Conservation (phyloP, 1,140 invertebrate species). For the Microplitis mediator region DNA sequence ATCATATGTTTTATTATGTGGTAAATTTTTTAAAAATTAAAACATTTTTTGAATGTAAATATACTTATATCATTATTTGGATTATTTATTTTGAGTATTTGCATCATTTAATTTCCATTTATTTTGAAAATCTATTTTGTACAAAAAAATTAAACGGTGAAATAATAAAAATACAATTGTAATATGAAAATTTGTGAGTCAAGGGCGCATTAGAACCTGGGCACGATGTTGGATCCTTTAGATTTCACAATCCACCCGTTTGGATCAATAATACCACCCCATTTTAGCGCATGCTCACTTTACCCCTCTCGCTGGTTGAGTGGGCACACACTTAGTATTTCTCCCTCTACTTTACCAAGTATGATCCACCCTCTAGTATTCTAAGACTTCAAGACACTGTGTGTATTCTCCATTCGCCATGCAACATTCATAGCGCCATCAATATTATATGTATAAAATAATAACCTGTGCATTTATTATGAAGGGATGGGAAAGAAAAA, state of each 20-base stretch:
- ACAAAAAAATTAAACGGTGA: not conserved
- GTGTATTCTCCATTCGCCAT: slow-evolving; percentile 47
- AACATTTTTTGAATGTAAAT: too few relatives aligned
- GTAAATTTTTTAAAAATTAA: too few relatives aligned
- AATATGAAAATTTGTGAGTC: not conserved
- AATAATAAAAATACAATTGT: not conserved
- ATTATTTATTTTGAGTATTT: too few relatives aligned
- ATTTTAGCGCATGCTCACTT: slow-evolving; percentile 50
- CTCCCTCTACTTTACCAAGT: slow-evolving; percentile 30
- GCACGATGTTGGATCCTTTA: slow-evolving; percentile 50
- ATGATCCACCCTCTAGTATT: slow-evolving; percentile 43
- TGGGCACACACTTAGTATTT: slow-evolving; percentile 23
- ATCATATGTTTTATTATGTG: too few relatives aligned
- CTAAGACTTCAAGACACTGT: slow-evolving; percentile 36
- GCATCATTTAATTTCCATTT: too few relatives aligned
- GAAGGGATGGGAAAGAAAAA: slow-evolving; percentile 22
- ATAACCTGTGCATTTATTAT: slow-evolving; percentile 62
- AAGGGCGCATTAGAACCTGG: slow-evolving; percentile 36
- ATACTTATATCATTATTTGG: too few relatives aligned
- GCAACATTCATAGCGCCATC: slow-evolving; percentile 61
- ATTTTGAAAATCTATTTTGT: too few relatives aligned
- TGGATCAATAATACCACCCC: slow-evolving; percentile 62
- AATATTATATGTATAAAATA: slow-evolving; percentile 63
- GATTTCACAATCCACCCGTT: slow-evolving; percentile 49
- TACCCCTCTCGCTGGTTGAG: slow-evolving; percentile 7